Evolutionary conservation across 2,797 vertebrate species (phyloP).

Genomic region (Argya squamiceps): DNA sequence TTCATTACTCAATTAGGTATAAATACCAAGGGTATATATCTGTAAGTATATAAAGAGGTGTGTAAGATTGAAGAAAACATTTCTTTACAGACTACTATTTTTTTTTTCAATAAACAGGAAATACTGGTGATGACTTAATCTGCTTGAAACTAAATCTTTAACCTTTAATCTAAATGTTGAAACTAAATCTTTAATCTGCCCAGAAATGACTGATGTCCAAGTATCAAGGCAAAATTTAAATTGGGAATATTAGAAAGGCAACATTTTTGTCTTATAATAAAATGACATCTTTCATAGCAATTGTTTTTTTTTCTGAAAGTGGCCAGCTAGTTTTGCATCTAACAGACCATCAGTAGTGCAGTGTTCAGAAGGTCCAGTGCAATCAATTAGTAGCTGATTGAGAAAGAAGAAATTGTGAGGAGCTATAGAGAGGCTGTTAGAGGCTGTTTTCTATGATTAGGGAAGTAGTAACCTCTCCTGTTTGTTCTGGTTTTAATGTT

Average conservation of each 20-base stretch:
- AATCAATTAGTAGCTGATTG: background rate
- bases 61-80: background rate
- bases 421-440: background rate
- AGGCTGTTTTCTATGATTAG: background rate
- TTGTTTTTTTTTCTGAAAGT: background rate
- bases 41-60: background rate
- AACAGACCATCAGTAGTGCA: accelerated
- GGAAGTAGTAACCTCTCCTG: accelerated
- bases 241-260: background rate
- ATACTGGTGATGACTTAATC: background rate
- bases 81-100: background rate
- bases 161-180: background rate
- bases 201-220: background rate
- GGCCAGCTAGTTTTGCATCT: background rate
- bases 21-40: background rate
- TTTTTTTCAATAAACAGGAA: background rate
- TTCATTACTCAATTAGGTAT: background rate
- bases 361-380: background rate
- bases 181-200: background rate
- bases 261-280: background rate
- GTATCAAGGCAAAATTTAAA: background rate
- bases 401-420: background rate
- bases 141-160: background rate
- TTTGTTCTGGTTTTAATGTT: background rate
- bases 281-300: background rate